Base-by-base conservation (phyloP, 2,797 vertebrate genomes). In the Paramormyrops hopkinsi region DNA sequence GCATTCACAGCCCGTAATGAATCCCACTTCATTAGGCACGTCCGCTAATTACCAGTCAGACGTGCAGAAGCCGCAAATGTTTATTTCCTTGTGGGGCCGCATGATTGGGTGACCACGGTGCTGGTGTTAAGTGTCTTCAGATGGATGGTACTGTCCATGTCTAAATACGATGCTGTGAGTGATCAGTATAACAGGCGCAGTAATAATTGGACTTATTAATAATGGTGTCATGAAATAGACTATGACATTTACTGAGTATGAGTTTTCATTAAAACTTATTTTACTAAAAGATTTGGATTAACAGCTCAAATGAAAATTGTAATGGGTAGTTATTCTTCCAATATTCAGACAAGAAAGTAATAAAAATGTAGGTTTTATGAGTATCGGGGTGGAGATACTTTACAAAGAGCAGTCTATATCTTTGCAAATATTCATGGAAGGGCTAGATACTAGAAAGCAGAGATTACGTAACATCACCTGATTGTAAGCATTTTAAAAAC, bases 21-120 rank as follows among this genome's bases (percentile, higher is more conserved):
- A 87, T 69, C 89, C 85, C 33, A 51, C 65, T 89, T 89, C 89
- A 89, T 89, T 89, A 89, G 89, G 59, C 65, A 33, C 50, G 65
- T 87, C 89, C 37, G 65, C 65, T 89, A 89, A 89, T 89, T 89
- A 87, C 85, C 85, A 87, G 69, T 46, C 82, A 86, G 54, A 44
- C 29, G 44, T 69, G 88, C 44, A 83, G 46, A 51, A 79, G 50
- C 25, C 37, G 37, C 56, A 51, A 48, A 51, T 19, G 50, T 88
- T 62, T 48, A 54, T 87, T 8, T 54, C 86, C 25, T 86, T 53
- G 76, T 6, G 76, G 76, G 37, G 37, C 76, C 76, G 48, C 84
- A 85, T 46, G 82, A 85, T 22, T 46, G 82, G 41, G 19, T 85
- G 50, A 37, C 65, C 65, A 46, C 17, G 12, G 76, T 82, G 41